Evolutionary conservation across 2,888 invertebrate species (phyloP).

Genomic region (Sympetrum striolatum): DNA sequence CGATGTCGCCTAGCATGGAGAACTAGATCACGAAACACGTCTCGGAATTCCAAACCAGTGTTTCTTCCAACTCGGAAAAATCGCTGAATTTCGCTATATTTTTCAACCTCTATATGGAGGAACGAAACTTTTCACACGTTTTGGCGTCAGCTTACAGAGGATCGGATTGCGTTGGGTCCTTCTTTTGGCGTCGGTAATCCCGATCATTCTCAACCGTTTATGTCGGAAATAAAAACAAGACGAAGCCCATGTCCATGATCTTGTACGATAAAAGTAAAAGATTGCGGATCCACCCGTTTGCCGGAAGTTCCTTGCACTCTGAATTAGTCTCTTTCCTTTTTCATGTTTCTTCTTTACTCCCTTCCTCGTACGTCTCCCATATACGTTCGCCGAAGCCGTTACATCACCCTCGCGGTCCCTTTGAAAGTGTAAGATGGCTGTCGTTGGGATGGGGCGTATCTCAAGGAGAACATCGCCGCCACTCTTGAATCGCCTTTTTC

Average conservation of each 20-base stretch:
- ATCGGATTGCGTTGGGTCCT: not conserved
- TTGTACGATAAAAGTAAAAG: not conserved
- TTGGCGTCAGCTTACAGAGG: too few relatives aligned
- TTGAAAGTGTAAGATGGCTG: not conserved
- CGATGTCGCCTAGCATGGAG: not conserved
- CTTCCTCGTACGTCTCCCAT: not conserved
- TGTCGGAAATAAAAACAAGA: not conserved
- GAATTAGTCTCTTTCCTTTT: not conserved
- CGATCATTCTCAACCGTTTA: not conserved
- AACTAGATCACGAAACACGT: not conserved
- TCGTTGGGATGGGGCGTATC: not conserved
- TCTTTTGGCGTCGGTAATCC: not conserved
- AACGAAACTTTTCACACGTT: too few relatives aligned
- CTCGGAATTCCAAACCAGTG: not conserved
- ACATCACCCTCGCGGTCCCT: not conserved
- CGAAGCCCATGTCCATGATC: not conserved
- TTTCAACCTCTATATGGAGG: not conserved
- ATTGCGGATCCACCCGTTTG: not conserved
- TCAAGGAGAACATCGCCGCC: not conserved
- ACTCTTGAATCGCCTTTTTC: not conserved
- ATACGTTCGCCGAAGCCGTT: not conserved
- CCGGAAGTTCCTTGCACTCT: not conserved
- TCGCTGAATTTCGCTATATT: not conserved
- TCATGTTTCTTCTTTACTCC: slow-evolving; percentile 6
- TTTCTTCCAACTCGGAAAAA: not conserved